phyloP scores from a whole-genome alignment of 2,797 vertebrate species.

The Bucorvus abyssinicus region DNA sequence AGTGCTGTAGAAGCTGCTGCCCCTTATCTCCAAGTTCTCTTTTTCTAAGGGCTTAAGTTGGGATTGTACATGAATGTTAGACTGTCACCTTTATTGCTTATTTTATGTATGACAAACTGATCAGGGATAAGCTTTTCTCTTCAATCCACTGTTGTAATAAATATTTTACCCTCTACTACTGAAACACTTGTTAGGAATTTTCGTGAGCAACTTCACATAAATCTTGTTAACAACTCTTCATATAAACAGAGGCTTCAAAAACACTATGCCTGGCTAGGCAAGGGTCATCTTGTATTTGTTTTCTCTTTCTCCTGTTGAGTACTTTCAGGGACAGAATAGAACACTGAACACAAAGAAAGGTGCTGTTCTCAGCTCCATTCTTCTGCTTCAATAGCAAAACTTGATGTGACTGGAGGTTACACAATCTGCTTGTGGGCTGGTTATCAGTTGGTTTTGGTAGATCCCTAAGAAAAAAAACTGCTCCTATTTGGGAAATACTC shows the following conservation, averaged over 20 bases:
- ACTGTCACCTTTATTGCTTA: background rate
- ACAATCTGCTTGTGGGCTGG: background rate
- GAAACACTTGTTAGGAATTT: conserved; percentile 31
- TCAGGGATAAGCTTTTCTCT: background rate
- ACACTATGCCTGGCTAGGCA: background rate
- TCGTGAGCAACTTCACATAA: background rate
- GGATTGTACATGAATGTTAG: background rate
- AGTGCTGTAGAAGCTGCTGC: background rate
- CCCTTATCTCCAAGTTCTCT: background rate
- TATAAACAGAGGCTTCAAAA: background rate
- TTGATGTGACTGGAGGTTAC: background rate
- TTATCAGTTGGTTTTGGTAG: background rate
- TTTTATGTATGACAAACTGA: conserved; percentile 6
- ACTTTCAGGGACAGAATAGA: conserved; percentile 16
- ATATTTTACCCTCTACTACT: background rate
- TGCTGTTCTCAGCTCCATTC: background rate
- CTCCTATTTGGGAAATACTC: conserved; percentile 28
- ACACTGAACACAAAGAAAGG: conserved; percentile 15
- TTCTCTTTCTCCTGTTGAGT: background rate
- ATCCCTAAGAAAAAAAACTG: conserved; percentile 16
- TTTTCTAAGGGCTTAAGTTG: background rate
- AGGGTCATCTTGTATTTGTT: conserved; percentile 29
- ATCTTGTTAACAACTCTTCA: background rate
- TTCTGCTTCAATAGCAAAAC: background rate
- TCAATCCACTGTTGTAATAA: background rate